These are phyloP conservation scores for Dryadula phaetusa DNA, from an alignment of 2,888 invertebrate species.

Conservation along the genomic window DNA sequence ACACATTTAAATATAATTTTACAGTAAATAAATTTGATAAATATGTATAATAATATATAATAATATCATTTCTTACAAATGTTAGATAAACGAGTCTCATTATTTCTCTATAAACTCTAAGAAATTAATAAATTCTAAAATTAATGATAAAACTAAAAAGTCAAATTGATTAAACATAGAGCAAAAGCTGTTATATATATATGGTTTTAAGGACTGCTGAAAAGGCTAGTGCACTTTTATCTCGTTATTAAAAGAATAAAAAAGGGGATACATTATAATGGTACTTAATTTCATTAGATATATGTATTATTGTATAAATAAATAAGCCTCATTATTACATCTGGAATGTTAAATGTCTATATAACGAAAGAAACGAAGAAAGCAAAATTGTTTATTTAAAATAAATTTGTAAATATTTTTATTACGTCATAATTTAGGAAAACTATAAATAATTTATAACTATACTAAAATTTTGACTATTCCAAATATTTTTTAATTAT, in stretches of 20 bases:
- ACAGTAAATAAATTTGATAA: constrained; percentile 11
- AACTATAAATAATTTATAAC: neutral
- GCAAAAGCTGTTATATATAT: neutral
- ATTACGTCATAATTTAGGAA: too few relatives aligned
- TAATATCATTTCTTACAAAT: constrained; percentile 4
- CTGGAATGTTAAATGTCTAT: constrained; percentile 6
- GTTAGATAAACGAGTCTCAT: neutral
- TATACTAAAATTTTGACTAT: neutral
- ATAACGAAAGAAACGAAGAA: neutral
- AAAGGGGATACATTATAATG: neutral
- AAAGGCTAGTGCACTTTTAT: neutral
- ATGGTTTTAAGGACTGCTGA: too few relatives aligned
- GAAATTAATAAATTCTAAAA: neutral
- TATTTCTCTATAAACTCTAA: neutral
- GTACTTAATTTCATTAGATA: neutral
- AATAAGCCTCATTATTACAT: neutral
- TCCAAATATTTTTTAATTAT: neutral
- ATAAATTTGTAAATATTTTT: too few relatives aligned
- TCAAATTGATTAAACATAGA: neutral
- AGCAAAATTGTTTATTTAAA: neutral
- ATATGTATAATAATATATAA: neutral
- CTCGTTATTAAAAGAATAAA: neutral
- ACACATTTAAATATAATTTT: neutral
- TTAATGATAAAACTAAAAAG: neutral
- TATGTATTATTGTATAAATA: neutral